A percentile compares a stretch with the other conserved stretches of the same genome.
Conservation (phyloP, 2,113 vertebrate species). For the Turdus rufiventris region DNA sequence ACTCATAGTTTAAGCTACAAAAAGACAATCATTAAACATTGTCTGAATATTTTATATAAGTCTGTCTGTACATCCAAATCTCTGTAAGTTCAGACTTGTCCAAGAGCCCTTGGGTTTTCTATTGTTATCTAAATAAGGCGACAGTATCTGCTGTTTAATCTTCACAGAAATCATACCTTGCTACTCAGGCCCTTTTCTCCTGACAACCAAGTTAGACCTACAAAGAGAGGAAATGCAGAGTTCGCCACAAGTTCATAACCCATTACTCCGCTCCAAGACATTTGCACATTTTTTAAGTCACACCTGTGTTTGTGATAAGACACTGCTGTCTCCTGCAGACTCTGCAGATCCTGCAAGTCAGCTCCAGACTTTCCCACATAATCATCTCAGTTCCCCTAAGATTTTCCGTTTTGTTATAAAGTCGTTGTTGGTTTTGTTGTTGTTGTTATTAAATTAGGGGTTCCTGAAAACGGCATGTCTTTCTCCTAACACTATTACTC, state of each 20-base stretch:
- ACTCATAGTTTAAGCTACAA: not conserved
- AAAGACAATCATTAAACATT: not conserved
- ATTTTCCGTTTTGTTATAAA: not conserved
- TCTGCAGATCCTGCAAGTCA: not conserved
- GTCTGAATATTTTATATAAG: not conserved
- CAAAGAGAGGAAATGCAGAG: conserved; percentile 44
- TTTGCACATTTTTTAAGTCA: conserved; percentile 22
- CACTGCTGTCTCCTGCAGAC: not conserved
- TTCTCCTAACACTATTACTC: not conserved
- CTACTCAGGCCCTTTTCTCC: not conserved
- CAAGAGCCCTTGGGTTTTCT: conserved; percentile 33
- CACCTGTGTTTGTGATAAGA: conserved; percentile 8
- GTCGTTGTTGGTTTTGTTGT: not conserved
- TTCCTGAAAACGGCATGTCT: not conserved
- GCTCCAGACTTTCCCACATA: not conserved
- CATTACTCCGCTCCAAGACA: conserved; percentile 29
- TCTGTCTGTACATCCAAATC: not conserved
- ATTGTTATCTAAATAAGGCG: conserved; percentile 39
- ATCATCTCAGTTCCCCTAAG: not conserved
- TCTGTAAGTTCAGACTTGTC: conserved; percentile 39
- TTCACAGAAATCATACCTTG: conserved; percentile 16
- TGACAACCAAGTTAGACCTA: not conserved
- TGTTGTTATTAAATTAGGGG: not conserved
- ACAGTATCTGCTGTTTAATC: conserved; percentile 53
- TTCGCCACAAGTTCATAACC: conserved; percentile 27